Evolutionary conservation across 2,113 vertebrate species (phyloP).

Genomic region (Montifringilla adamsi): DNA sequence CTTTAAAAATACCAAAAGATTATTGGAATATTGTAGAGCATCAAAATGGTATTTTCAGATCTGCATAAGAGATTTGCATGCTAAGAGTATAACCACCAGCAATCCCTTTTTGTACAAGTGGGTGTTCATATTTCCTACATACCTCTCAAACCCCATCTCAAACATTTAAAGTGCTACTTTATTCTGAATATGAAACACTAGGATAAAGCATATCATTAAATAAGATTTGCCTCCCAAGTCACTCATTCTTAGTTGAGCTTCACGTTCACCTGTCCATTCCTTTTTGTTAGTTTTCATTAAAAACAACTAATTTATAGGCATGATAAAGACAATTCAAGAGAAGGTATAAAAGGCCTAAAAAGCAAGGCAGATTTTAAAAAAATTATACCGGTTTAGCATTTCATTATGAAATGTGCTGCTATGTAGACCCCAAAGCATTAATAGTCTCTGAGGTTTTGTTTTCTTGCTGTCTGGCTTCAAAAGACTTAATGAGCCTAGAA

Average conservation of each 20-base stretch:
- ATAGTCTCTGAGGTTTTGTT: not conserved
- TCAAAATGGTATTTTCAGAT: not conserved
- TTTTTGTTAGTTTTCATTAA: not conserved
- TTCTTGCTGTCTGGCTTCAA: not conserved
- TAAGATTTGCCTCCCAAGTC: not conserved
- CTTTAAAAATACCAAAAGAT: not conserved
- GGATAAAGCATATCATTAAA: not conserved
- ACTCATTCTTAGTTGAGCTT: not conserved
- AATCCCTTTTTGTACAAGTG: not conserved
- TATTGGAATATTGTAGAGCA: not conserved
- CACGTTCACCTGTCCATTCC: not conserved
- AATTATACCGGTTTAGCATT: not conserved
- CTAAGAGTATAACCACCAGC: not conserved
- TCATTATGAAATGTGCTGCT: not conserved
- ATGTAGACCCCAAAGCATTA: not conserved
- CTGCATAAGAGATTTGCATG: not conserved
- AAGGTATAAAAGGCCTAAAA: not conserved
- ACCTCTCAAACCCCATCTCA: not conserved
- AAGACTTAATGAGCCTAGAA: not conserved
- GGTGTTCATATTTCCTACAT: not conserved
- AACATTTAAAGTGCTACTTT: constrained; percentile 14
- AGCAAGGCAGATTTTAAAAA: not conserved
- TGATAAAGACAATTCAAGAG: not conserved
- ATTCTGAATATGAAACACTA: not conserved
- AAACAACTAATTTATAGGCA: not conserved